Conservation (phyloP, 2,113 vertebrate species). For the Pogona vitticeps region DNA sequence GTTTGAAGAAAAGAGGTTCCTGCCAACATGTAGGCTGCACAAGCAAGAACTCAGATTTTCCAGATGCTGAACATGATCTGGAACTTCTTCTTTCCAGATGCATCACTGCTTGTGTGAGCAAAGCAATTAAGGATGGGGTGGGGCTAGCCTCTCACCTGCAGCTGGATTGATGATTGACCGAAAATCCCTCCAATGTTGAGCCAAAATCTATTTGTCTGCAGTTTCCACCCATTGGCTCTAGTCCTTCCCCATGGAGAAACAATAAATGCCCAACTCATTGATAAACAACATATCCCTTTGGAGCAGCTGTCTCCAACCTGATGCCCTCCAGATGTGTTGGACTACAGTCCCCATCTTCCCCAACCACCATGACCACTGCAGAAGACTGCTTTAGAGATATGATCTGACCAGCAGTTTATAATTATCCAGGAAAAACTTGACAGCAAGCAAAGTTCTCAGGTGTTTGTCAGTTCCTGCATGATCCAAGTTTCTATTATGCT, state of each 20-base stretch:
- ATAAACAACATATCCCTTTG: not conserved
- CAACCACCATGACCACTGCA: not conserved
- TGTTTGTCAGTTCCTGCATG: constrained; percentile 46
- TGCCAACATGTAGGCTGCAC: too few relatives aligned
- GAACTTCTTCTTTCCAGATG: too few relatives aligned
- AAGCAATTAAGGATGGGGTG: too few relatives aligned
- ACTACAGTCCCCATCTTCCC: not conserved
- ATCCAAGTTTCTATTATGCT: constrained; percentile 44
- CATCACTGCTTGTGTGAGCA: too few relatives aligned
- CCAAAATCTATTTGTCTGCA: not conserved
- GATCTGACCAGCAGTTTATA: not conserved
- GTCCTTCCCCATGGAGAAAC: not conserved
- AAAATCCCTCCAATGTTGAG: not conserved
- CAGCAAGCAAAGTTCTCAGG: not conserved
- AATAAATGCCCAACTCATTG: not conserved
- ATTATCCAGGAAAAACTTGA: constrained; percentile 5
- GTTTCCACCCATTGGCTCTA: not conserved
- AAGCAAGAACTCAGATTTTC: too few relatives aligned
- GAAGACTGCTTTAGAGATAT: not conserved
- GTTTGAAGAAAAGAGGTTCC: too few relatives aligned
- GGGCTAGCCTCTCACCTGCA: too few relatives aligned
- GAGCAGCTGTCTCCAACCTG: not conserved
- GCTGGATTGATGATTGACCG: too few relatives aligned
- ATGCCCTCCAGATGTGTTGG: not conserved
- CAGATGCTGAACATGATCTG: too few relatives aligned